These are phyloP conservation scores for Ganaspis brasiliensis DNA, from an alignment of 2,888 invertebrate species.

Conservation along the genomic window DNA sequence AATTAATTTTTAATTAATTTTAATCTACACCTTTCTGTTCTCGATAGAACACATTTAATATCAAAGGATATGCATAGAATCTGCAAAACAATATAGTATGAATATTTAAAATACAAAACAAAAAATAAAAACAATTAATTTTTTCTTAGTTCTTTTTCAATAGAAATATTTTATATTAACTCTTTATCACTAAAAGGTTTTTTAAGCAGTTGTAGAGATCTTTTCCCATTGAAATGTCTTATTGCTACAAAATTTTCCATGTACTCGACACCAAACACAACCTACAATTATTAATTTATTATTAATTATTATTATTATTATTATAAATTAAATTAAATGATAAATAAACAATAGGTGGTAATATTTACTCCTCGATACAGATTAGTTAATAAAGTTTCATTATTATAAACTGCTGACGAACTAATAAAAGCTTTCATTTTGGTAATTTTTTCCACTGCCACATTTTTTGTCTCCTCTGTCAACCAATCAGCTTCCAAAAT, in stretches of 20 bases:
- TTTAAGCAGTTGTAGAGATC: not conserved
- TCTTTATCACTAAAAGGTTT: not conserved
- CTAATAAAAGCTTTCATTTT: slow-evolving; percentile 1
- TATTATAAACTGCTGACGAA: not conserved
- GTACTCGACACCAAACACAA: not conserved
- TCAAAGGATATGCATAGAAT: too few species aligned
- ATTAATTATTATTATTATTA: too few species aligned
- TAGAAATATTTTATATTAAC: too few species aligned
- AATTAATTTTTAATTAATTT: not conserved
- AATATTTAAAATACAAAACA: too few species aligned
- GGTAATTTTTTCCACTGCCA: not conserved
- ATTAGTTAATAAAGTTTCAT: not conserved
- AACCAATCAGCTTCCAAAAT: slow-evolving; percentile 14
- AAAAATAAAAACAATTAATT: too few species aligned
- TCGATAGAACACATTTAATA: too few species aligned
- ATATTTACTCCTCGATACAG: not conserved
- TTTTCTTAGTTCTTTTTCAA: too few species aligned
- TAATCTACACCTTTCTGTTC: too few species aligned
- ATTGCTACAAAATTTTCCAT: not conserved
- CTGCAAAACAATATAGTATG: too few species aligned
- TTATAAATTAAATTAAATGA: too few species aligned
- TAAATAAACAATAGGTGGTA: too few species aligned
- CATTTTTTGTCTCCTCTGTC: not conserved
- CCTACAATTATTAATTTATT: not conserved
- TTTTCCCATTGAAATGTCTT: not conserved